These are phyloP conservation scores for Chloropsis hardwickii DNA, from an alignment of 2,113 vertebrate genomes.

Conservation along the genomic window DNA sequence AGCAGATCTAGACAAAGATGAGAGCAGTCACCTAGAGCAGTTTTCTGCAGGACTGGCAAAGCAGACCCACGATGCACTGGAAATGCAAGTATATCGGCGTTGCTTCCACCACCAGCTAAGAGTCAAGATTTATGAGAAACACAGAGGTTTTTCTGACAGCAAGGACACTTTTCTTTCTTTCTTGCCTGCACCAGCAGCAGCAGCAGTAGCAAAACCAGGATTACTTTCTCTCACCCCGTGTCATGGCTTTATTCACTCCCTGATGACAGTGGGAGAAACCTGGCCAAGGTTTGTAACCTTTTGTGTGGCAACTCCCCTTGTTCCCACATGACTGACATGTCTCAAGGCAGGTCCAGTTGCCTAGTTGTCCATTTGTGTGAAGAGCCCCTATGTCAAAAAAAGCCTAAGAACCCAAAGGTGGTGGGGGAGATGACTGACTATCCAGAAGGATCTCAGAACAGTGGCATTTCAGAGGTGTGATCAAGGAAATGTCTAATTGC, in stretches of 20 bases:
- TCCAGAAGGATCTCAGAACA: neutral
- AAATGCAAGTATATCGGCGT: neutral
- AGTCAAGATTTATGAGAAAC: neutral
- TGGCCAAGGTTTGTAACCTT: neutral
- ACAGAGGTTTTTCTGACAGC: neutral
- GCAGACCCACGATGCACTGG: neutral
- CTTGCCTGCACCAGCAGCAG: neutral
- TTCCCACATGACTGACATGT: neutral
- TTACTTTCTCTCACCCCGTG: neutral
- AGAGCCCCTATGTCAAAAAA: neutral
- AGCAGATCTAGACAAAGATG: neutral
- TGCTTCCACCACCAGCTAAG: neutral
- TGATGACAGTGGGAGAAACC: neutral
- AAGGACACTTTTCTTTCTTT: neutral
- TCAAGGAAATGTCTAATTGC: neutral
- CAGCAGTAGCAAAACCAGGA: neutral
- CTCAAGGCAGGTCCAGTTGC: neutral
- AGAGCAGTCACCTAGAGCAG: neutral
- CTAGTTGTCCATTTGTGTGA: neutral
- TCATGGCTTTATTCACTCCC: neutral
- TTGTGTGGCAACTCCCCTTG: neutral
- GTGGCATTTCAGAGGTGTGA: accelerated
- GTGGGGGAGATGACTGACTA: neutral
- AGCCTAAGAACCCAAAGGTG: neutral
- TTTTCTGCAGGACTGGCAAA: neutral